These are phyloP conservation scores for Gambusia affinis DNA, from an alignment of 2,113 vertebrate species.

Conservation along the genomic window DNA sequence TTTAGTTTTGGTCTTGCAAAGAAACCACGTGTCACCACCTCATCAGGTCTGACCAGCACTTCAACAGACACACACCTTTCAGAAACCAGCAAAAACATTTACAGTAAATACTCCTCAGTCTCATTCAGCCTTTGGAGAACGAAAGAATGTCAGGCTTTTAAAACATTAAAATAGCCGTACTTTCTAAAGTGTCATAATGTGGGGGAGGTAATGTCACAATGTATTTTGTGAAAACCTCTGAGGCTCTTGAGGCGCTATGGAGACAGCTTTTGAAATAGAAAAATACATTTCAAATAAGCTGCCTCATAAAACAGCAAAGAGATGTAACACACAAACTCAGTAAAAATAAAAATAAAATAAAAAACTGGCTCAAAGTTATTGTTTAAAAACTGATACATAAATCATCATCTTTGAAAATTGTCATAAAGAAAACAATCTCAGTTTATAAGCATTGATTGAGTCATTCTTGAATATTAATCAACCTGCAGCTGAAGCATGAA, in stretches of 20 bases:
- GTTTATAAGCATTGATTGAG: neutral
- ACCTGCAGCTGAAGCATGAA: neutral
- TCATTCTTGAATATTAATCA: neutral
- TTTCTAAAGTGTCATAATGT: neutral
- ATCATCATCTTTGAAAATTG: neutral
- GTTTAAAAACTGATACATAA: neutral
- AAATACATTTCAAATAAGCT: neutral
- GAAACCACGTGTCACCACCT: conserved; percentile 18
- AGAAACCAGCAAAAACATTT: conserved; percentile 43
- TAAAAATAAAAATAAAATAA: no score
- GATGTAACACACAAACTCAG: neutral
- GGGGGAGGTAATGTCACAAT: neutral
- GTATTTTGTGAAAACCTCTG: neutral
- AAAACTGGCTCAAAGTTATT: no score
- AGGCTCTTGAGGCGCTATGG: neutral
- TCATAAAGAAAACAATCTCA: neutral
- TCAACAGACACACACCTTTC: conserved; percentile 35
- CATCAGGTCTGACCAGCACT: conserved; percentile 63
- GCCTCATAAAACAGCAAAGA: neutral
- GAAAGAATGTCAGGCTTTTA: neutral
- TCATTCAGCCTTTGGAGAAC: conserved; percentile 1
- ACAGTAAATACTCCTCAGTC: conserved; percentile 29
- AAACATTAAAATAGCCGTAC: neutral
- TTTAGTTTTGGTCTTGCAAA: conserved; percentile 28
- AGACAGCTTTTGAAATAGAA: neutral